phyloP scores from a whole-genome alignment of 2,113 vertebrate genomes.

The Paralichthys olivaceus region DNA sequence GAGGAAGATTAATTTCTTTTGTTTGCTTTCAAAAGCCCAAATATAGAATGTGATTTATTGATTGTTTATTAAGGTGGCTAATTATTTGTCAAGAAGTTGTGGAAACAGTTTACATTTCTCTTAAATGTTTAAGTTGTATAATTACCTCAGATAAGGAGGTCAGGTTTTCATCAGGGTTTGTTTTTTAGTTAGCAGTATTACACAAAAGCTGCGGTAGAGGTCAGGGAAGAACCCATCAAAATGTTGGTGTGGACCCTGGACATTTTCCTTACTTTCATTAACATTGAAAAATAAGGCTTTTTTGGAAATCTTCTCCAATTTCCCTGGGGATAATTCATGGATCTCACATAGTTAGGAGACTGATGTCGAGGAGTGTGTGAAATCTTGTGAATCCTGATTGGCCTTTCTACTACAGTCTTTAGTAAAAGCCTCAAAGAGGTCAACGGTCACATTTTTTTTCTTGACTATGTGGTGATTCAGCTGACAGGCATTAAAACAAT shows the following conservation, averaged over 20 bases:
- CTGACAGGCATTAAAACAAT: conserved; percentile 3
- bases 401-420: not conserved
- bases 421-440: not conserved
- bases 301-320: too few relatives aligned
- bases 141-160: too few relatives aligned
- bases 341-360: too few relatives aligned
- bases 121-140: conserved; percentile 9
- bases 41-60: conserved; percentile 63
- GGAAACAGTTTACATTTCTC: conserved; percentile 42
- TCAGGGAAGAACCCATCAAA: too few relatives aligned
- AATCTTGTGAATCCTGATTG: not conserved
- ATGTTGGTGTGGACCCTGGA: too few relatives aligned
- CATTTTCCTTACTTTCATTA: too few relatives aligned
- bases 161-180: too few relatives aligned
- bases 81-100: conserved; percentile 62
- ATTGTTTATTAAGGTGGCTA: conserved; percentile 66
- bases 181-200: too few relatives aligned
- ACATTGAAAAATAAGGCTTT: too few relatives aligned
- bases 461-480: not conserved
- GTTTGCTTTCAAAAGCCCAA: conserved; percentile 44
- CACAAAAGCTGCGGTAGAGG: too few relatives aligned
- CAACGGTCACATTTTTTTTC: conserved; percentile 6
- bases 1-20: conserved; percentile 57
- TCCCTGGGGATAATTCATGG: too few relatives aligned
- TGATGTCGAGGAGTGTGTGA: not conserved